phyloP scores from a whole-genome alignment of 2,888 invertebrate genomes.

The Chaitophorus viminalis region DNA sequence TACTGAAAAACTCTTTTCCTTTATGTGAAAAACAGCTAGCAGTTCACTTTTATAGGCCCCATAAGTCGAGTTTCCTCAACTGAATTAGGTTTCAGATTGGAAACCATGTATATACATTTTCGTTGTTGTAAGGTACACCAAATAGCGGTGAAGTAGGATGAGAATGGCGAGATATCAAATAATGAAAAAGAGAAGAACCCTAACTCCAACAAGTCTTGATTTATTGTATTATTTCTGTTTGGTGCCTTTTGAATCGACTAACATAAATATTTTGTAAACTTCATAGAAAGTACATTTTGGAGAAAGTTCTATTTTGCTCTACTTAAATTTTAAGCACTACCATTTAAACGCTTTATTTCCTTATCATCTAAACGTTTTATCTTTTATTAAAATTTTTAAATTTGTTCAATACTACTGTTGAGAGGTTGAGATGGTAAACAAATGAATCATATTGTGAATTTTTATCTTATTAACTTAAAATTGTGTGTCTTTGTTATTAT shows the following conservation, averaged over 20 bases:
- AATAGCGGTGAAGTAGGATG: not conserved
- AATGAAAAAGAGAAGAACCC: slow-evolving; percentile 23
- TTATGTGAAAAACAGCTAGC: slow-evolving; percentile 48
- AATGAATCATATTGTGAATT: no score
- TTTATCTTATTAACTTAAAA: no score
- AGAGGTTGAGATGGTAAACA: no score
- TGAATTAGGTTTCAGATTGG: slow-evolving; percentile 58
- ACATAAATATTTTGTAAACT: slow-evolving; percentile 14
- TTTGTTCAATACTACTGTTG: no score
- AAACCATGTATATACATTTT: slow-evolving; percentile 22
- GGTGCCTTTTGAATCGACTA: slow-evolving; percentile 24
- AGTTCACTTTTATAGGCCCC: slow-evolving; percentile 58
- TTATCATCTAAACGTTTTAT: no score
- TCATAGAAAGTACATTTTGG: not conserved
- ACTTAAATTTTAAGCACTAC: no score
- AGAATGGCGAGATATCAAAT: slow-evolving; percentile 5
- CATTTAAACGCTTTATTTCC: no score
- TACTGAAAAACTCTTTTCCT: slow-evolving; percentile 11
- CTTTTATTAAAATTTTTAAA: no score
- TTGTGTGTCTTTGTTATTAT: no score
- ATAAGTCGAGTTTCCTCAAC: slow-evolving; percentile 44
- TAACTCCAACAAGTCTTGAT: slow-evolving; percentile 26
- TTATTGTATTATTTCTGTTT: slow-evolving; percentile 40
- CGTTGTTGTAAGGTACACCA: not conserved
- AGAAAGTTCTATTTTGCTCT: not conserved